Evolutionary conservation across 1,140 invertebrate genomes (phyloP), one percentile per base, ranked within the genome.

Genomic region (Formica exsecta): DNA sequence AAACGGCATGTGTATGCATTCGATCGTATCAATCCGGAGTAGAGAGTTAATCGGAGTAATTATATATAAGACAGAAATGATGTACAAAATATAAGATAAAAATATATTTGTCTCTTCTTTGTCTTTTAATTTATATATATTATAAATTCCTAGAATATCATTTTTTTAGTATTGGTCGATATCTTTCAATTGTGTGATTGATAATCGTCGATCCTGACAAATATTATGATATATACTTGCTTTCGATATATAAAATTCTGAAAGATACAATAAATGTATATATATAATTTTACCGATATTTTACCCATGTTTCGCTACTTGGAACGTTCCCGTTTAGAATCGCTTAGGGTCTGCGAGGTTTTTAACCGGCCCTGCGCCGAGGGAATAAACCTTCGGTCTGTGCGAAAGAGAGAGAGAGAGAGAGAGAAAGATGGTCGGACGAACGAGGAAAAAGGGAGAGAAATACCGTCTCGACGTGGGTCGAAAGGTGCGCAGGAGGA

Each of bases 291-390:
- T 32, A 59, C 16, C 32, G 32, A 54, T 79, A 38, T 54, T 32
- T 32, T 32, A 51, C 13, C 25, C 38, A 32, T 57, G 36, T 59
- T 36, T 51, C 48, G 0, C 41, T 44, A 59, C 3, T 44, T 19
- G 41, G n/a, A 71, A 19, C 25, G 36, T 32, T 41, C 16, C 36
- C 16, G 48, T 70, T 70, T 61, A 57, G 38, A 71, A 81, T 9
- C 19, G 51, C 54, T 81, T 71, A 81, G 51, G 65, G 25, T 36
- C 61, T 80, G 36, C n/a, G 51, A 81, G 77, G 51, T 81, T 81
- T 81, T 71, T 71, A 81, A 80, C 65, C 65, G 77, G 51, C 44
- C 76, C 62, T 68, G 64, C 62, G 32, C 32, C 65, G 65, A 80
- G 77, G 25, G 65, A 81, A 81, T 81, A 81, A 71, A 81, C 25